These are phyloP conservation scores for Charadrius vociferus DNA, from an alignment of 2,113 vertebrate species.

Conservation along the genomic window DNA sequence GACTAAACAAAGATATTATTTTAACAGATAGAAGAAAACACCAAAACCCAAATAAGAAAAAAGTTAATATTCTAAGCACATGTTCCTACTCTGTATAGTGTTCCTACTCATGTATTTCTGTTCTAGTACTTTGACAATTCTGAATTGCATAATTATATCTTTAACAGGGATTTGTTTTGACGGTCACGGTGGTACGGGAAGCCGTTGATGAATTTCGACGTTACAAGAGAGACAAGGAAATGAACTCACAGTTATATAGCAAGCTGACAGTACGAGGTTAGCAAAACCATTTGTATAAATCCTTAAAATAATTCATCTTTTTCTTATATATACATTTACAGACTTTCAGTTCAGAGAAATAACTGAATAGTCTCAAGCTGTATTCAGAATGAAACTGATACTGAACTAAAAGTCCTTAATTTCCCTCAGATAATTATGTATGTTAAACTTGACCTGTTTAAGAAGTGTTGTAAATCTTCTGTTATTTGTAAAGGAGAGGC, in stretches of 20 bases:
- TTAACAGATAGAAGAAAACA: not conserved
- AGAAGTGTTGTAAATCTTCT: not conserved
- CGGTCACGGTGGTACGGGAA: slow-evolving; percentile 92
- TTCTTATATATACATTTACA: not conserved
- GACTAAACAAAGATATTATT: not conserved
- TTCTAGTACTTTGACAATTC: not conserved
- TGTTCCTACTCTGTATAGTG: not conserved
- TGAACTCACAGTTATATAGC: slow-evolving; percentile 97
- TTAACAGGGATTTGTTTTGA: slow-evolving; percentile 90
- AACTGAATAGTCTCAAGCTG: not conserved
- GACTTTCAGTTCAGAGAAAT: not conserved
- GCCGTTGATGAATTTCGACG: slow-evolving; percentile 93
- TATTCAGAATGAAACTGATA: not conserved
- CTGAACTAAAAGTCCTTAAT: not conserved
- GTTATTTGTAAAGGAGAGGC: not conserved
- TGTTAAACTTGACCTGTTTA: not conserved
- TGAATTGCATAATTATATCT: slow-evolving; percentile 41
- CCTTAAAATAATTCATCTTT: not conserved
- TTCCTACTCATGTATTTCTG: not conserved
- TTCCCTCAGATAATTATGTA: not conserved
- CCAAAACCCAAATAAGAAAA: not conserved
- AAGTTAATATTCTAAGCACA: not conserved
- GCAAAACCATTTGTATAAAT: slow-evolving; percentile 13
- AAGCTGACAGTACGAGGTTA: slow-evolving; percentile 95
- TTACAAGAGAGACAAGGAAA: slow-evolving; percentile 93